Evolutionary conservation across 2,888 invertebrate species (phyloP), one percentile per base, ranked within the genome.

Genomic region (Synanthedon andrenaeformis): DNA sequence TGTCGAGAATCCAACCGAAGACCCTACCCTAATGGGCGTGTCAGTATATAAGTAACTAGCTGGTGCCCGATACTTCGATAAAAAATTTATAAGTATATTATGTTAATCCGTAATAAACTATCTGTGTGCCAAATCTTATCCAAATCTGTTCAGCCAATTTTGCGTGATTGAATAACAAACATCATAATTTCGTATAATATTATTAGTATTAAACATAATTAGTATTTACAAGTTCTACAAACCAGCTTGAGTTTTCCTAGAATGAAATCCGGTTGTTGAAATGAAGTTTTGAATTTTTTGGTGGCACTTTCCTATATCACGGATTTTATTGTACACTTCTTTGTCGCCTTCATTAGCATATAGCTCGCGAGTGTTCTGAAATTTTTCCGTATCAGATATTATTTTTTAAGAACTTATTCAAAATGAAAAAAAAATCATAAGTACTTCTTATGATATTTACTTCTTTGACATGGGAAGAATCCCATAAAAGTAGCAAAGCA

Each of bases 341-440:
- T 81, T 81, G 78, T 94, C 94, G 12, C 92, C 92, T 53, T 92
- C 91, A 76, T 93, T 90, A 13, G 91, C 75, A 68, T 88, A 90
- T 53, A 85, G 78, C 51, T 83, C 72, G 51, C 87, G 63, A 60
- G 82, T 84, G 52, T 66, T 65, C 74, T 82, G 62, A 63, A 79
- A 72, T 41, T 59, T 4, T 10, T 17, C 45, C 45, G 35, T 35
- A 52, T 8, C 41, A 54, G 4, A 49, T 0, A 12, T 51, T 45
- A 41, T 41, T 35, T 35, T 35, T 35, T 35, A 8, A 10, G 10
- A 35, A 35, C 10, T 23, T 23, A 23, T 23, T 23, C 23, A 23
- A 23, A 23, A 35, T 35, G 10, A 8, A 28, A 28, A 28, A 28
- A 28, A 3, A 23, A 23, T 23, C 3, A 17, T 17, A 17, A 2